Conservation (phyloP, 2,797 vertebrate species). For the Hylomyscus alleni region DNA sequence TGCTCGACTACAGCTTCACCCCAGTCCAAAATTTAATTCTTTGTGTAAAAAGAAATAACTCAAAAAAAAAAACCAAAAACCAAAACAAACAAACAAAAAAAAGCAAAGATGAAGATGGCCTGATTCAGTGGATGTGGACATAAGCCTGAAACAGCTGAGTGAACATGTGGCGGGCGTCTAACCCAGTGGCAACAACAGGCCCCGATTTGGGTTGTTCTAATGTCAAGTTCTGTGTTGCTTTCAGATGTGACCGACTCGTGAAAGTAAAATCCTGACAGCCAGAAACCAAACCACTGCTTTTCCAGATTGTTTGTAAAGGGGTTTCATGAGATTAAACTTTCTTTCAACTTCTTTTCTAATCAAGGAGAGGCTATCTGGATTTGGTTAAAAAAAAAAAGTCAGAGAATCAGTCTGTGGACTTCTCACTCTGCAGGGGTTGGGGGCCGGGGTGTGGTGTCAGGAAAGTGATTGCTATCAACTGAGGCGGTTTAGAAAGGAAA, state of each 20-base stretch:
- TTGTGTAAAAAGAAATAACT: neutral
- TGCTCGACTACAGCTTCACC: neutral
- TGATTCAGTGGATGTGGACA: rapidly evolving
- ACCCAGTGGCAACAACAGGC: neutral
- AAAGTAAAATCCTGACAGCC: neutral
- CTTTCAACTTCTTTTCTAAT: slow-evolving; percentile 34
- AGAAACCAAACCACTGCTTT: neutral
- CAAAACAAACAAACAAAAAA: too few relatives aligned
- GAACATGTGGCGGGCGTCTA: neutral
- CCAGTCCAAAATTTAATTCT: neutral
- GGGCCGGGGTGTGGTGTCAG: neutral
- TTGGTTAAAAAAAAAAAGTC: neutral
- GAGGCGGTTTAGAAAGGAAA: neutral
- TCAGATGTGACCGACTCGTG: neutral
- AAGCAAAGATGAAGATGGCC: neutral
- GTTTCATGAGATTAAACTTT: slow-evolving; percentile 37
- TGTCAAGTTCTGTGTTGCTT: neutral
- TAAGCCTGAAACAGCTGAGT: neutral
- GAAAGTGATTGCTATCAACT: neutral
- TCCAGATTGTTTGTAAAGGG: slow-evolving; percentile 35
- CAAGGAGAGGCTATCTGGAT: neutral
- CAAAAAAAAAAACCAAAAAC: too few relatives aligned
- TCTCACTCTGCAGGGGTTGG: neutral
- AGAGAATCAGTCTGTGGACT: slow-evolving; percentile 1
- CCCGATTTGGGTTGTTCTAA: neutral